These are phyloP conservation scores for Ethmia dodecea DNA, from an alignment of 2,888 invertebrate species.

Conservation along the genomic window DNA sequence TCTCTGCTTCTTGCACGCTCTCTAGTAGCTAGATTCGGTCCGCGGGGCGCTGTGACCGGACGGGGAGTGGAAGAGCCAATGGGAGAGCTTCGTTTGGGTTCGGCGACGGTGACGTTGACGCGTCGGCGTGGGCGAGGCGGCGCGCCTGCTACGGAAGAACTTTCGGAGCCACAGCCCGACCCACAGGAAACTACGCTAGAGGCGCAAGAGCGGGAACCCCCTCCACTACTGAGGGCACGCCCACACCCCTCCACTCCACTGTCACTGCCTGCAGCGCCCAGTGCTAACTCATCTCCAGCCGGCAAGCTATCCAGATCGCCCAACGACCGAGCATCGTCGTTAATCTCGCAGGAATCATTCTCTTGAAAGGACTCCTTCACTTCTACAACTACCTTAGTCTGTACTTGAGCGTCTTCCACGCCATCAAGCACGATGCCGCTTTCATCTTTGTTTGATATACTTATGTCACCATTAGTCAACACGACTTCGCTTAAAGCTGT, in stretches of 20 bases:
- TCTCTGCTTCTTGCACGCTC: constrained; percentile 80
- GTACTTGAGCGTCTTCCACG: constrained; percentile 33
- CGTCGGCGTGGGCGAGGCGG: constrained; percentile 71
- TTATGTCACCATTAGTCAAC: constrained; percentile 28
- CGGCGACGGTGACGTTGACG: constrained; percentile 77
- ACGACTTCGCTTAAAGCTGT: constrained; percentile 29
- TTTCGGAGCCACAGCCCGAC: constrained; percentile 89
- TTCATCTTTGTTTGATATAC: constrained; percentile 41
- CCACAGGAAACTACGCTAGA: constrained; percentile 88
- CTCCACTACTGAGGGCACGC: constrained; percentile 82
- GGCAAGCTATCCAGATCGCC: constrained; percentile 64
- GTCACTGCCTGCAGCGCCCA: constrained; percentile 84
- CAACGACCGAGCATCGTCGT: constrained; percentile 61
- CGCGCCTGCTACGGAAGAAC: constrained; percentile 81
- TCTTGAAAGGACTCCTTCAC: constrained; percentile 44
- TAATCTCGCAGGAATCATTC: constrained; percentile 49
- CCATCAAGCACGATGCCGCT: constrained; percentile 39
- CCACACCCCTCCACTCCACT: constrained; percentile 88
- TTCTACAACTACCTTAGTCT: constrained; percentile 21
- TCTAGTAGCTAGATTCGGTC: constrained; percentile 69
- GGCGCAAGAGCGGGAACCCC: constrained; percentile 84
- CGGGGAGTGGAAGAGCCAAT: constrained; percentile 73
- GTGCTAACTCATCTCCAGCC: constrained; percentile 56
- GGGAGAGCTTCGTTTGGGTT: constrained; percentile 69
- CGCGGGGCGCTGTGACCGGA: constrained; percentile 67